Evolutionary conservation across 2,888 invertebrate genomes (phyloP).

Genomic region (Apodemia zela): DNA sequence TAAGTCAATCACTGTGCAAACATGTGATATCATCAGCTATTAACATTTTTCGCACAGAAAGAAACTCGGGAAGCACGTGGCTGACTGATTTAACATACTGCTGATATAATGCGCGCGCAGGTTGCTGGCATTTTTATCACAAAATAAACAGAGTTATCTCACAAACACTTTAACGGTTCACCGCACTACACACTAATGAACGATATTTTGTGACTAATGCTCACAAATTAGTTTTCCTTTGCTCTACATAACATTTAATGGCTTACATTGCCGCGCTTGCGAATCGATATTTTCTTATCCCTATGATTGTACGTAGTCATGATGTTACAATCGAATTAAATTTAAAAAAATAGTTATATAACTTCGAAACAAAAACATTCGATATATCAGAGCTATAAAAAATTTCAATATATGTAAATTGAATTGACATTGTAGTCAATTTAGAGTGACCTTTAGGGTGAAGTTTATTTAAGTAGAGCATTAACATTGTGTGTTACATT

Average conservation of each 20-base stretch:
- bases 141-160: constrained; percentile 62
- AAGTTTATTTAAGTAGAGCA: constrained; percentile 35
- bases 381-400: constrained; percentile 8
- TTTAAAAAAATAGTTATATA: neutral
- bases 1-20: constrained; percentile 27
- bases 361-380: neutral
- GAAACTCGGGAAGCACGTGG: constrained; percentile 39
- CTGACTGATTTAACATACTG: constrained; percentile 30
- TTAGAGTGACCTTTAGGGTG: constrained; percentile 38
- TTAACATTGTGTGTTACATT: constrained; percentile 27
- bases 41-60: constrained; percentile 19
- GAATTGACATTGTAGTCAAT: constrained; percentile 37
- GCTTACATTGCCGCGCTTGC: neutral
- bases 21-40: constrained; percentile 37
- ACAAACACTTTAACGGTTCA: constrained; percentile 47
- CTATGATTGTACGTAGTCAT: neutral
- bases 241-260: neutral
- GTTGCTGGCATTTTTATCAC: constrained; percentile 56
- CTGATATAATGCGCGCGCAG: constrained; percentile 49
- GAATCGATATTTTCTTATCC: neutral
- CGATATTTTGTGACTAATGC: constrained; percentile 39
- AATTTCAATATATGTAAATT: constrained; percentile 25
- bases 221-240: constrained; percentile 20
- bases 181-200: constrained; percentile 41
- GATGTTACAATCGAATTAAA: no score